Percentiles rank a stretch among this genome's conserved stretches.
Conservation (phyloP, 2,888 invertebrate species). For the Tipula lateralis region DNA sequence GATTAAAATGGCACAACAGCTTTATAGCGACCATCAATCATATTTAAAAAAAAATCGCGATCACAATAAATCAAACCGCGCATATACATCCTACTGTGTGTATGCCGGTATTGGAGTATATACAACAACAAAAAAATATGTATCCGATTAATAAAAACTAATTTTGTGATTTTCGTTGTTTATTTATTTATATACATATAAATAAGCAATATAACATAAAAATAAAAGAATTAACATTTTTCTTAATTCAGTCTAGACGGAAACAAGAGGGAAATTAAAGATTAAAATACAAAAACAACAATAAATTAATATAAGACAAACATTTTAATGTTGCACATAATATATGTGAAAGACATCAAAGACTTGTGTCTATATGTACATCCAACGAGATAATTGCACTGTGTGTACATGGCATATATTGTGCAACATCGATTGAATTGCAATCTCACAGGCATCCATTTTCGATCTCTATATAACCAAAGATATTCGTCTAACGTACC, state of each 20-base stretch:
- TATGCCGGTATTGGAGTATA: neutral
- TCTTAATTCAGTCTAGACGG: slow-evolving; percentile 20
- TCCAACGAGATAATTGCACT: neutral
- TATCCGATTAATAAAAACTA: slow-evolving; percentile 19
- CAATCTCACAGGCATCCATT: neutral
- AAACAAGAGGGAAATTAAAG: neutral
- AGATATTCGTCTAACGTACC: neutral
- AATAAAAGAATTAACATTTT: neutral
- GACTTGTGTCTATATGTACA: neutral
- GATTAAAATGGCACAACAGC: neutral
- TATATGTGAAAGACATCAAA: slow-evolving; percentile 12
- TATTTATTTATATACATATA: neutral
- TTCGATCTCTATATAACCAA: neutral
- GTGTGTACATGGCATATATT: neutral
- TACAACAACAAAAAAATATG: neutral
- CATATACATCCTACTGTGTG: neutral
- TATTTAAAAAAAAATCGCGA: neutral
- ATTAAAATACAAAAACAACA: slow-evolving; percentile 26
- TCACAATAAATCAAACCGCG: neutral
- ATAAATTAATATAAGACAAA: slow-evolving; percentile 24
- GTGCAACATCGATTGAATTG: neutral
- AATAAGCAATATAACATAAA: neutral
- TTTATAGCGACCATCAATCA: neutral
- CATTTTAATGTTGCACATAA: neutral
- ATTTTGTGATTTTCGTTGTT: slow-evolving; percentile 1